phyloP scores from a whole-genome alignment of 2,888 invertebrate species.

The Campoplex capitator region DNA sequence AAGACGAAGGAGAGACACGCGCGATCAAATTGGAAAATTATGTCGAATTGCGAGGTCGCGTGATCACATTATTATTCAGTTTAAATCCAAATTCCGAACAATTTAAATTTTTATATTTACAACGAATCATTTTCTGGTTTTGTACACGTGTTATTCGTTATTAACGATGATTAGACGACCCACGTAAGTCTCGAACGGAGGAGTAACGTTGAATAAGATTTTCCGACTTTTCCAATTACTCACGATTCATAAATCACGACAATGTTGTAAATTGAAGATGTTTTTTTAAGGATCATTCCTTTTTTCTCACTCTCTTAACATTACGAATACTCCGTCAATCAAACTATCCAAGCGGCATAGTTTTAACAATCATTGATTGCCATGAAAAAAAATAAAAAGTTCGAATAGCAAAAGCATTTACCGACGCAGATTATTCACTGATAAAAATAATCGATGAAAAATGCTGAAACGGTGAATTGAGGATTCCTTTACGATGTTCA shows the following conservation, averaged over 20 bases:
- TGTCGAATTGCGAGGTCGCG: background rate
- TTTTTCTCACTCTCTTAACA: background rate
- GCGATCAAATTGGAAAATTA: conserved; percentile 22
- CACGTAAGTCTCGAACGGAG: background rate
- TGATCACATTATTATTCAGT: conserved; percentile 4
- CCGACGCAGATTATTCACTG: background rate
- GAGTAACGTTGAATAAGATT: background rate
- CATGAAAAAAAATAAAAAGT: too few relatives aligned
- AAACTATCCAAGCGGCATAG: too few relatives aligned
- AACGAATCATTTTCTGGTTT: background rate
- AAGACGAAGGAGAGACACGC: background rate
- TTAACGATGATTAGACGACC: background rate
- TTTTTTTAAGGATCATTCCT: background rate
- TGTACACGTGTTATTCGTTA: background rate
- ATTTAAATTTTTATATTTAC: background rate
- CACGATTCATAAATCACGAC: background rate
- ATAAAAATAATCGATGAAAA: background rate
- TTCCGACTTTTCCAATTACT: background rate
- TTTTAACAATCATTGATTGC: too few relatives aligned
- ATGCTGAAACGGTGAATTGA: background rate
- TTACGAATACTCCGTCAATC: background rate
- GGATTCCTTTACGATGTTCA: background rate
- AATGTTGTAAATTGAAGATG: background rate
- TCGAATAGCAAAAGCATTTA: too few relatives aligned
- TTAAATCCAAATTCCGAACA: background rate